Percentiles rank a stretch among this genome's conserved stretches.
Conservation (phyloP, 2,113 vertebrate species). For the Oreotragus oreotragus region DNA sequence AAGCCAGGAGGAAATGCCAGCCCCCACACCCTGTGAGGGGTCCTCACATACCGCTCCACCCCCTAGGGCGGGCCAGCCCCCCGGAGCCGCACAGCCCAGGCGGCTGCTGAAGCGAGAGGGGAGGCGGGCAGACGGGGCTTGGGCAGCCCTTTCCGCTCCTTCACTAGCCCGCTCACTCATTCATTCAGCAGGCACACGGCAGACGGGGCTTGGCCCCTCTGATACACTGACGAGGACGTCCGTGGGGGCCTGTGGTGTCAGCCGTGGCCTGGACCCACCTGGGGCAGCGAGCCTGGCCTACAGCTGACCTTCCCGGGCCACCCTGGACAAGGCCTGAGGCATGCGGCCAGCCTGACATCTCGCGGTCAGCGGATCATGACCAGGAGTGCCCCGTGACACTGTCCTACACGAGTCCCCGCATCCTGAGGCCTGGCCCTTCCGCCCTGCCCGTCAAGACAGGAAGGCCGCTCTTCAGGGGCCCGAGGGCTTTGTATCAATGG, state of each 20-base stretch:
- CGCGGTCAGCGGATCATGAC: neutral
- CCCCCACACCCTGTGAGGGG: rapidly evolving
- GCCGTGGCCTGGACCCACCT: neutral
- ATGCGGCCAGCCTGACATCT: rapidly evolving
- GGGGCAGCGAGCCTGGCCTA: no score
- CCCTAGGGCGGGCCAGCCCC: neutral
- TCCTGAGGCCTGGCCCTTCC: neutral
- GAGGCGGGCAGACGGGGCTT: neutral
- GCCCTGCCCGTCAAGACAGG: neutral
- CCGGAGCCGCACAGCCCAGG: neutral
- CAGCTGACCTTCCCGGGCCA: neutral
- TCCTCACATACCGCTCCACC: neutral
- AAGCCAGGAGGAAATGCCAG: neutral
- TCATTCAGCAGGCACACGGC: no score
- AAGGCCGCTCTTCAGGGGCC: rapidly evolving
- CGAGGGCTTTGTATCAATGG: rapidly evolving
- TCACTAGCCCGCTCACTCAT: no score
- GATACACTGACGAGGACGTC: rapidly evolving
- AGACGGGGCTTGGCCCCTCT: neutral
- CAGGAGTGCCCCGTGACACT: neutral
- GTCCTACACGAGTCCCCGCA: rapidly evolving
- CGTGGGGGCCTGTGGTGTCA: rapidly evolving
- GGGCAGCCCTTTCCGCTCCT: no score
- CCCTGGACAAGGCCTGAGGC: neutral
- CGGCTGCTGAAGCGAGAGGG: neutral